A percentile compares a stretch with the other conserved stretches of the same genome.
phyloP scores from a whole-genome alignment of 2,888 invertebrate species.

The Patella depressa region DNA sequence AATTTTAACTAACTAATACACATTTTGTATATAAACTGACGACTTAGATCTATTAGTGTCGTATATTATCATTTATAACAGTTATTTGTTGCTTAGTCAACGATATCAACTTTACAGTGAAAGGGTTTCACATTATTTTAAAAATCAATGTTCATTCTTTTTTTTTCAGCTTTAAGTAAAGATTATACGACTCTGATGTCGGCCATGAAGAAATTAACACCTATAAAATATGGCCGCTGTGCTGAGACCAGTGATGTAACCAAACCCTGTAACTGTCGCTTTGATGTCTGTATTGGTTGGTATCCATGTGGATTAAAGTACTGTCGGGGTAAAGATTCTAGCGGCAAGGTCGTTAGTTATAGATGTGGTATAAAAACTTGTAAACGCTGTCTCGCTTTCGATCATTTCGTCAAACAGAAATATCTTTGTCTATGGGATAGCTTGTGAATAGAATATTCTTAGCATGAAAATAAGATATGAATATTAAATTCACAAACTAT shows the following conservation, averaged over 20 bases:
- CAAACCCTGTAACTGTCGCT: slow-evolving; percentile 84
- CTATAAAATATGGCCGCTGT: slow-evolving; percentile 66
- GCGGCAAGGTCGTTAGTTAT: slow-evolving; percentile 80
- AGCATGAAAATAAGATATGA: too few relatives aligned
- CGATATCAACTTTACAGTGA: too few relatives aligned
- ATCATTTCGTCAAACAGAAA: slow-evolving; percentile 87
- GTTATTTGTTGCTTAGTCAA: too few relatives aligned
- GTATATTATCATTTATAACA: too few relatives aligned
- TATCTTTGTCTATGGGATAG: slow-evolving; percentile 80
- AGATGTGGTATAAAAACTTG: slow-evolving; percentile 97
- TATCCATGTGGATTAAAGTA: slow-evolving; percentile 96
- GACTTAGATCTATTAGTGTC: too few relatives aligned
- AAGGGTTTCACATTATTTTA: too few relatives aligned
- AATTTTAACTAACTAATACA: too few relatives aligned
- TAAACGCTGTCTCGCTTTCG: slow-evolving; percentile 88
- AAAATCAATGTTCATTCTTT: slow-evolving; percentile 72
- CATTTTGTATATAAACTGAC: too few relatives aligned
- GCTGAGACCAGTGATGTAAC: slow-evolving; percentile 56
- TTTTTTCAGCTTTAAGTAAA: slow-evolving; percentile 60
- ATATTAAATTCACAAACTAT: too few relatives aligned
- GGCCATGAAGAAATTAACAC: slow-evolving; percentile 81
- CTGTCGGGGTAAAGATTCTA: slow-evolving; percentile 85
- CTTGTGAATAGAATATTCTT: background rate
- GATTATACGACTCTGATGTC: slow-evolving; percentile 73
- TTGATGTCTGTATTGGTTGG: slow-evolving; percentile 93